A percentile compares a stretch with the other conserved stretches of the same genome.
phyloP scores from a whole-genome alignment of 2,797 vertebrate genomes.

The Danionella dracula region DNA sequence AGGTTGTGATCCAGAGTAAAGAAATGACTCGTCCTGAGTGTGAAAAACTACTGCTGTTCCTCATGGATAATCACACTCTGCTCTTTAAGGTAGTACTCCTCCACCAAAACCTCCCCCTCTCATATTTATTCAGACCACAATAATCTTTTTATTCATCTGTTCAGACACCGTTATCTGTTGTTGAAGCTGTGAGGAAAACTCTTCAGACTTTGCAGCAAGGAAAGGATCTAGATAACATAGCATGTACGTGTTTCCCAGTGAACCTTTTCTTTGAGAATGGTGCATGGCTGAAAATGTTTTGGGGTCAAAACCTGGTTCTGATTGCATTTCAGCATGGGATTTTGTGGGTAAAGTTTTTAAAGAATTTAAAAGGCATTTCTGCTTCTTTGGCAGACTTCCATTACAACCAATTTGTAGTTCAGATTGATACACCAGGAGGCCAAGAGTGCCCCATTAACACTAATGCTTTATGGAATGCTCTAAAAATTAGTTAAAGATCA shows the following conservation, averaged over 20 bases:
- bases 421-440: too few relatives aligned
- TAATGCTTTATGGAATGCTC: too few relatives aligned
- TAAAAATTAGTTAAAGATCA: too few relatives aligned
- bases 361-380: too few relatives aligned
- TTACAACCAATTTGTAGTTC: too few relatives aligned
- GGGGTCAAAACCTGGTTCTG: too few relatives aligned
- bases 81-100: slow-evolving; percentile 72
- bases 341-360: too few relatives aligned
- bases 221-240: slow-evolving; percentile 66
- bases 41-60: slow-evolving; percentile 72
- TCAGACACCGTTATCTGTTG: slow-evolving; percentile 72
- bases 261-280: too few relatives aligned
- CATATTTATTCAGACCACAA: not conserved
- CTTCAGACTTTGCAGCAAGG: slow-evolving; percentile 72
- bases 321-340: too few relatives aligned
- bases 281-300: too few relatives aligned
- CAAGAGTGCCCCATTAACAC: too few relatives aligned
- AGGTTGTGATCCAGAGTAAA: slow-evolving; percentile 71
- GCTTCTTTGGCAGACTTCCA: too few relatives aligned
- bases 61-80: slow-evolving; percentile 70
- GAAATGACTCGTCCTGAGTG: slow-evolving; percentile 63
- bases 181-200: slow-evolving; percentile 71
- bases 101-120: not conserved
- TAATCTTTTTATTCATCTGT: not conserved
- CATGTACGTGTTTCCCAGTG: slow-evolving; percentile 56